Percentiles rank a stretch among this genome's conserved stretches.
These are phyloP conservation scores for Thaleichthys pacificus DNA, from an alignment of 2,797 vertebrate species.

Conservation along the genomic window DNA sequence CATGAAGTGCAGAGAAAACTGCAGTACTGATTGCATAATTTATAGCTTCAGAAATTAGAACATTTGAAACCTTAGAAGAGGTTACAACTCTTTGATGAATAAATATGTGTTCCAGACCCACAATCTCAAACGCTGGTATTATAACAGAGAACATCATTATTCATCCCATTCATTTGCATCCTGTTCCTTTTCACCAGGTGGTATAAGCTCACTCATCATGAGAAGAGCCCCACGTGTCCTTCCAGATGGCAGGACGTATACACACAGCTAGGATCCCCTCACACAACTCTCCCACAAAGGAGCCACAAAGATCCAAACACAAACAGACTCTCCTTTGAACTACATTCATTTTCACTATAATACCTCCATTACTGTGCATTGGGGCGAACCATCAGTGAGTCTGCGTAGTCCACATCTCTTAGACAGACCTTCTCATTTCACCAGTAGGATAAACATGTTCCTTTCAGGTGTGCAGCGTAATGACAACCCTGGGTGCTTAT, in stretches of 20 bases:
- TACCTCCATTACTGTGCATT: conserved; percentile 9
- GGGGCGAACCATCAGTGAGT: conserved; percentile 21
- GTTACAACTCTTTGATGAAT: conserved; percentile 54
- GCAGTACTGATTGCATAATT: conserved; percentile 52
- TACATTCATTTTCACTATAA: conserved; percentile 25
- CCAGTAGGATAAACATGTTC: conserved; percentile 19
- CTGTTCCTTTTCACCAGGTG: conserved; percentile 61
- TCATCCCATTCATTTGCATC: conserved; percentile 34
- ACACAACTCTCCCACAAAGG: conserved; percentile 19
- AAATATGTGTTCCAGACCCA: conserved; percentile 36
- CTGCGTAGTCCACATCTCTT: conserved; percentile 30
- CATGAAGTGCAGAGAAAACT: conserved; percentile 27
- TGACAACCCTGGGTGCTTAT: conserved; percentile 45
- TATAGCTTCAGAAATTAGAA: conserved; percentile 54
- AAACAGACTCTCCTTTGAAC: conserved; percentile 6
- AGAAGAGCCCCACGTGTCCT: conserved; percentile 24
- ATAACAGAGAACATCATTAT: conserved; percentile 56
- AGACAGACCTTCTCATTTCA: conserved; percentile 57
- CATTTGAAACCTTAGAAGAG: conserved; percentile 52
- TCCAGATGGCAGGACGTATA: conserved; percentile 23
- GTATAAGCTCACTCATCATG: conserved; percentile 29
- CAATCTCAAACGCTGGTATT: conserved; percentile 47
- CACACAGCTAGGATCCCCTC: background rate
- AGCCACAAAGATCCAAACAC: conserved; percentile 7
- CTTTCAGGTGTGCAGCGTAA: conserved; percentile 28